phyloP scores from a whole-genome alignment of 2,113 vertebrate species.

The Corvus hawaiiensis region DNA sequence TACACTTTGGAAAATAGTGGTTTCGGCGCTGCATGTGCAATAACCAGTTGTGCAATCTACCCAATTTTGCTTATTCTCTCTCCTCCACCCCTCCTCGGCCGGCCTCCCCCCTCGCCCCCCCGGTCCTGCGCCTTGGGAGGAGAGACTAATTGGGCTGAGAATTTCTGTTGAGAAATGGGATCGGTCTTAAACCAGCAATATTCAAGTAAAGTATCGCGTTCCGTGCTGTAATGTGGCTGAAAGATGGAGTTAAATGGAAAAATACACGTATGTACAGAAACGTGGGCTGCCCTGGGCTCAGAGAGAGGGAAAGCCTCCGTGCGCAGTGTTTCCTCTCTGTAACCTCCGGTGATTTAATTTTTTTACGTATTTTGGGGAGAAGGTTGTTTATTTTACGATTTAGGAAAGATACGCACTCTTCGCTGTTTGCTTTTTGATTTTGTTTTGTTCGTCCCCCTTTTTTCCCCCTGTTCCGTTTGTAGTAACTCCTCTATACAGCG shows the following conservation, averaged over 20 bases:
- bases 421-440: neutral
- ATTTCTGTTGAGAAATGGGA: constrained; percentile 67
- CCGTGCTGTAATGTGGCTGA: constrained; percentile 48
- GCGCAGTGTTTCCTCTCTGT: constrained; percentile 1
- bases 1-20: constrained; percentile 60
- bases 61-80: constrained; percentile 43
- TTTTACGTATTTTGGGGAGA: neutral
- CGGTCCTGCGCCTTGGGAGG: constrained; percentile 33
- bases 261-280: constrained; percentile 61
- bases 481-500: neutral
- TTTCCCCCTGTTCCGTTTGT: neutral
- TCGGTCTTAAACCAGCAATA: constrained; percentile 72
- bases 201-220: constrained; percentile 68
- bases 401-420: neutral
- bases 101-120: neutral
- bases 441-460: neutral
- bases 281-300: constrained; percentile 57
- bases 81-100: constrained; percentile 21
- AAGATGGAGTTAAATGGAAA: constrained; percentile 68
- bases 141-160: constrained; percentile 54
- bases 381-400: neutral
- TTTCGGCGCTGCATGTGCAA: constrained; percentile 69
- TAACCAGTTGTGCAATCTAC: constrained; percentile 63
- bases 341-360: constrained; percentile 3
- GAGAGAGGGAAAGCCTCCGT: constrained; percentile 12